phyloP scores from a whole-genome alignment of 1,140 invertebrate species.

The Drosophila lacertosa region DNA sequence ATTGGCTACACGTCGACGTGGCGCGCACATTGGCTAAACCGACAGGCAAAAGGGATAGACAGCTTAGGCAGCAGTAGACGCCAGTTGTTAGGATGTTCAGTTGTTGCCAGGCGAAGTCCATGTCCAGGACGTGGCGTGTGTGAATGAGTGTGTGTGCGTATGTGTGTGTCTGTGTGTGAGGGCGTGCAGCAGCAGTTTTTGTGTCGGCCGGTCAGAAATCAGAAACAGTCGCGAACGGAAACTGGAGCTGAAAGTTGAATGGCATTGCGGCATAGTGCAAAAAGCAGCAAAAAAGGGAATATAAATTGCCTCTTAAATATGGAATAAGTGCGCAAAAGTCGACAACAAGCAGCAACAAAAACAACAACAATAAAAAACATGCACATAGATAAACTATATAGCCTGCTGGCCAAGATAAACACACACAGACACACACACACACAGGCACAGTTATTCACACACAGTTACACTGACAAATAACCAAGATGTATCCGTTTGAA shows the following conservation, averaged over 20 bases:
- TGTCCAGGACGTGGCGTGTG: neutral
- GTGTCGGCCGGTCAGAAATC: constrained; percentile 42
- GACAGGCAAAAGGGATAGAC: constrained; percentile 54
- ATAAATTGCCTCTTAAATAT: constrained; percentile 84
- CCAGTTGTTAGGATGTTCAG: constrained; percentile 13
- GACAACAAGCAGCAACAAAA: constrained; percentile 44
- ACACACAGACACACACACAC: constrained; percentile 37
- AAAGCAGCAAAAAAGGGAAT: constrained; percentile 79
- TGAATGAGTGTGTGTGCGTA: no score
- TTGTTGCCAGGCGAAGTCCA: no score
- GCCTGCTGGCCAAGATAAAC: constrained; percentile 74
- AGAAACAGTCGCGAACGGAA: constrained; percentile 52
- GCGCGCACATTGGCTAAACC: constrained; percentile 6
- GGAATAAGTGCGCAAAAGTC: constrained; percentile 81
- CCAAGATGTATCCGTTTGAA: constrained; percentile 45
- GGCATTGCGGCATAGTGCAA: constrained; percentile 43
- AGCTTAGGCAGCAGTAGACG: constrained; percentile 28
- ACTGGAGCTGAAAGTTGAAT: constrained; percentile 55
- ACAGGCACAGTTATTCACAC: constrained; percentile 23
- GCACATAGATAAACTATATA: constrained; percentile 80
- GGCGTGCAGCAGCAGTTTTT: constrained; percentile 20
- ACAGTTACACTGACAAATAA: constrained; percentile 50
- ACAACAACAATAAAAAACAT: constrained; percentile 60
- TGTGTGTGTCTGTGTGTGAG: neutral
- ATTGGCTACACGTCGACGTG: constrained; percentile 60